Base-by-base conservation (phyloP, 2,113 vertebrate species). In the Xiphophorus hellerii region DNA sequence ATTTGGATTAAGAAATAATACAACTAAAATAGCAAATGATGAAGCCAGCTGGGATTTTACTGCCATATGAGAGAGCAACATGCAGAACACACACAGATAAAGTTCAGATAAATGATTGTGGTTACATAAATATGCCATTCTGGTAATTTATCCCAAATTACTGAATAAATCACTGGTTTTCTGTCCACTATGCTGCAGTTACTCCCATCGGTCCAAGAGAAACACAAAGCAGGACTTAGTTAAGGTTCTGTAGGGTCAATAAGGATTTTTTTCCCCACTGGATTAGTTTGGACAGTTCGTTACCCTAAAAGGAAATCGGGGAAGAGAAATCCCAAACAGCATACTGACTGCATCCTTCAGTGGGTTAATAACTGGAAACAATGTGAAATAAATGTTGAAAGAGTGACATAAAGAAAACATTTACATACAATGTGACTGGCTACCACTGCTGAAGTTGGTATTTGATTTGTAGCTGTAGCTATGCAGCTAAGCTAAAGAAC, bases 1-100 rank as follows among this genome's bases (percentile, higher is more conserved):
- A 76, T 83, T 80, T 86, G 89, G 88, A 90, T 86, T 86, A 86
- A 84, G 78, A 75, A 79, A 88, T 78, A 92, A 77, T 83, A 88
- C 25, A 25, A 65, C 31, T 68, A 67, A 69, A 85, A 83, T 81
- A 12, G 66, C 54, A 80, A 68, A 63, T 78, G 86, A 87, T 79
- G 39, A 83, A 83, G 62, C 78, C 81, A 66, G 66, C 60, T 4
- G 77, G 84, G 77, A 89, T 87, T 87, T 88, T 15, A 62, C 66
- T 10, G 6, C 67, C 62, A 31, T 76, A 60, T 51, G 75, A 84
- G 81, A 77, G 66, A 29, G 62, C 15, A 42, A 48, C 25, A 44
- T 5, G 7, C 28, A 3, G 30, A 5, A 48, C 37, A 61, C 13
- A 58, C 25, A 58, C 30, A 58, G n/a, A 62, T 33, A 62, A 62